Evolutionary conservation across 1,140 invertebrate genomes (phyloP).

Genomic region (Helicoverpa armigera): DNA sequence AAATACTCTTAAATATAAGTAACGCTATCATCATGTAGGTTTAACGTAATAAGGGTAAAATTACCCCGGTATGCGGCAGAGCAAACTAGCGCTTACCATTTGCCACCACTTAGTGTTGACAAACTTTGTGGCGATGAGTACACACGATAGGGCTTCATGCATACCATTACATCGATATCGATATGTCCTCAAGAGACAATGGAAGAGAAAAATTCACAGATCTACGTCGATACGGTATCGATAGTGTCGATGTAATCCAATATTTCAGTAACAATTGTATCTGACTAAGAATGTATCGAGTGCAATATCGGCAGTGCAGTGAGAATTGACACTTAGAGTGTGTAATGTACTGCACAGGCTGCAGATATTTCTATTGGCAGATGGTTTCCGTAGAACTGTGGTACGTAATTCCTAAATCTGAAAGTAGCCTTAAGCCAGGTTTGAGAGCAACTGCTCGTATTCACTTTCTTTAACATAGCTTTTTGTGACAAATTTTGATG

Average conservation of each 20-base stretch:
- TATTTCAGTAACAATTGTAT: slow-evolving; percentile 34
- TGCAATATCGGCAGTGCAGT: slow-evolving; percentile 4
- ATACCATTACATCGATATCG: slow-evolving; percentile 5
- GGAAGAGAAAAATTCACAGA: background rate
- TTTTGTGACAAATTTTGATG: background rate
- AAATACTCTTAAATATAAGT: background rate
- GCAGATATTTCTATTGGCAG: background rate
- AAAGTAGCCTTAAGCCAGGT: background rate
- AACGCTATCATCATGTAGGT: background rate
- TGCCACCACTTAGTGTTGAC: slow-evolving; percentile 36
- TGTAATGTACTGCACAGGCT: background rate
- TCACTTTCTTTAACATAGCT: background rate
- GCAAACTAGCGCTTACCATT: slow-evolving; percentile 31
- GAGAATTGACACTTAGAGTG: slow-evolving; percentile 1
- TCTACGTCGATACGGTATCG: background rate
- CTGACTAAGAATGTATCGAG: background rate
- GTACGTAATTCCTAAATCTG: background rate
- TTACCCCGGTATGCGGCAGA: slow-evolving; percentile 6
- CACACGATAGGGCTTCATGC: slow-evolving; percentile 20
- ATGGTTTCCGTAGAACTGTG: background rate
- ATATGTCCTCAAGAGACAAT: slow-evolving; percentile 23
- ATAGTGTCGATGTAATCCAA: slow-evolving; percentile 32
- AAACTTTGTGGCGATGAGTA: slow-evolving; percentile 38
- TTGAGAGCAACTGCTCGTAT: background rate
- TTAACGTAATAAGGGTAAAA: slow-evolving; percentile 22